Evolutionary conservation across 2,797 vertebrate genomes (phyloP).

Genomic region (Falco concolor): DNA sequence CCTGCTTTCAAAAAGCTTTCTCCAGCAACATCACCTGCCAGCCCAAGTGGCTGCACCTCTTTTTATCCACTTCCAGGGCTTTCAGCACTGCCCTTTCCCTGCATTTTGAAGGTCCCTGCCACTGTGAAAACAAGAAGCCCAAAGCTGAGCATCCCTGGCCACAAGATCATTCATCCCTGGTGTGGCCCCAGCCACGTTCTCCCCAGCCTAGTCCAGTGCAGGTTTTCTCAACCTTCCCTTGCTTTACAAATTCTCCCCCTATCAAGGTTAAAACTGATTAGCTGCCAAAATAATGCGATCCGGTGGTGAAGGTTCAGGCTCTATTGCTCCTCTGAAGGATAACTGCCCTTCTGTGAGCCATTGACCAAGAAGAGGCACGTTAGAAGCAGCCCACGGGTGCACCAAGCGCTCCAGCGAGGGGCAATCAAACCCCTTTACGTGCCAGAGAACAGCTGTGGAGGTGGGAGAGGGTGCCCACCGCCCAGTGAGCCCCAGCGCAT

Average conservation of each 20-base stretch:
- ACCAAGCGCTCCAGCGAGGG: neutral
- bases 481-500: neutral
- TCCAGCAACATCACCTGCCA: neutral
- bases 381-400: rapidly evolving
- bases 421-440: neutral
- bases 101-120: neutral
- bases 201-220: neutral
- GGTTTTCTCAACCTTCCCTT: neutral
- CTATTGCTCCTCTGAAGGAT: slow-evolving; percentile 1
- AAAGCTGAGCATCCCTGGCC: neutral
- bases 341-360: neutral
- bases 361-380: neutral
- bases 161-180: neutral
- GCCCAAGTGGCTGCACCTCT: neutral
- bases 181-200: neutral
- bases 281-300: neutral
- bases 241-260: neutral
- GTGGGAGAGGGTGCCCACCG: neutral
- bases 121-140: neutral
- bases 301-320: neutral
- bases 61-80: neutral
- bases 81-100: neutral
- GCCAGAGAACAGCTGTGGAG: neutral
- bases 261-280: neutral
- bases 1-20: neutral